Evolutionary conservation across 1,140 invertebrate genomes (phyloP), one percentile per base, ranked within the genome.

Genomic region (Euwallacea fornicatus): DNA sequence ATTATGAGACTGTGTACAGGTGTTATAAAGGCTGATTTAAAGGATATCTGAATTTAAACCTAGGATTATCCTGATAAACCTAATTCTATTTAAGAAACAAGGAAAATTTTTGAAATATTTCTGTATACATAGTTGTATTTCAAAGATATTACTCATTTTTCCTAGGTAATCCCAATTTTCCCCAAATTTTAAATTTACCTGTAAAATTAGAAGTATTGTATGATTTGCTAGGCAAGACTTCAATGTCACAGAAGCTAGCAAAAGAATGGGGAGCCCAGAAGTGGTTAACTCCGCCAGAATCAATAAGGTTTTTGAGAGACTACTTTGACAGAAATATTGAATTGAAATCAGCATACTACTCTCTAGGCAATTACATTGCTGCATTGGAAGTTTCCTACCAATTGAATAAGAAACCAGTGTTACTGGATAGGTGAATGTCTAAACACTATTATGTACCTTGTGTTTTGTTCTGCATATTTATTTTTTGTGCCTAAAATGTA

Each of bases 301-400:
- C 72, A 13, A 72, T 76, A 6, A 71, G 55, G 21, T 50, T 66
- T 64, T 60, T 80, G 21, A 63, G 78, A 58, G 44, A 69, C 43
- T 65, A 75, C 43, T 80, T 80, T 74, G 78, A 80, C 65, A 47
- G 73, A 58, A 62, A 79, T 62, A n/a, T 16, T 42, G n/a, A 42
- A 47, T 64, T 80, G 58, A 47, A 74, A 21, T 66, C 73, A 6
- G 76, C 78, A 7, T 81, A 76, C 72, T 81, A 81, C 69, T 75
- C 78, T n/a, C 69, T 80, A 43, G 78, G 80, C 10, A 81, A 81
- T 72, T 81, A 81, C 69, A 76, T 81, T 55, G 79, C 80, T 16
- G 79, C 74, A 21, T 55, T 77, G 11, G 73, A 81, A 68, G 65
- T 79, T n/a, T n/a, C 71, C 7, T 47, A 55, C 9, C 42, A 73